phyloP scores from a whole-genome alignment of 2,797 vertebrate species.

The Emydoidea blandingii region DNA sequence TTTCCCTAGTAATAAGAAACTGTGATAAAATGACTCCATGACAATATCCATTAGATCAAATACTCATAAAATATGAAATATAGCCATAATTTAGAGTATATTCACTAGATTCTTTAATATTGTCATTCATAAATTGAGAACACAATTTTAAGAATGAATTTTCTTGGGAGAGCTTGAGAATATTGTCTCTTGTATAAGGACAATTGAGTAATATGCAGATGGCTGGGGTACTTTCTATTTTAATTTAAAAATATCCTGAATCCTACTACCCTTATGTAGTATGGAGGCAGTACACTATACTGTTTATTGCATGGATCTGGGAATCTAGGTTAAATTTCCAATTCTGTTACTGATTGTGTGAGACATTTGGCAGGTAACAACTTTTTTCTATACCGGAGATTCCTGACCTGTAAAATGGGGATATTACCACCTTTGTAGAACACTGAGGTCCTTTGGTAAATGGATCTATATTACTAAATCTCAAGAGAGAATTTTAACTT shows the following conservation, averaged over 20 bases:
- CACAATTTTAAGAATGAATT: not conserved
- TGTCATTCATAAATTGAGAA: not conserved
- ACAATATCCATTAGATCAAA: not conserved
- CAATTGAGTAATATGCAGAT: not conserved
- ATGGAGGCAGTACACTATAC: not conserved
- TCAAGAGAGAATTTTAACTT: not conserved
- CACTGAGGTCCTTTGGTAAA: not conserved
- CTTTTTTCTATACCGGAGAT: not conserved
- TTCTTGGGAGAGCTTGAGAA: not conserved
- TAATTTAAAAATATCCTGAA: not conserved
- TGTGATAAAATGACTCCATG: not conserved
- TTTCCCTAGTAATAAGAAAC: not conserved
- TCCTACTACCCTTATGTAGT: not conserved
- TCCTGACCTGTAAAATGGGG: not conserved
- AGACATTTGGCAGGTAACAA: not conserved
- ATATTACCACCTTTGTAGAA: not conserved
- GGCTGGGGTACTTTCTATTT: not conserved
- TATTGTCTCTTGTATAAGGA: not conserved
- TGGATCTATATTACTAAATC: not conserved
- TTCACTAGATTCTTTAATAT: not conserved
- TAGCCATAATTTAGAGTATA: not conserved
- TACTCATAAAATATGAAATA: not conserved
- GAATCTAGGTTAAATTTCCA: not conserved
- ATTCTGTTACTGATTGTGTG: not conserved
- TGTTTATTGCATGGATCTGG: not conserved